Percentiles rank a stretch among this genome's conserved stretches.
Evolutionary conservation across 2,113 vertebrate genomes (phyloP).

Genomic region (Anthoscopus minutus): DNA sequence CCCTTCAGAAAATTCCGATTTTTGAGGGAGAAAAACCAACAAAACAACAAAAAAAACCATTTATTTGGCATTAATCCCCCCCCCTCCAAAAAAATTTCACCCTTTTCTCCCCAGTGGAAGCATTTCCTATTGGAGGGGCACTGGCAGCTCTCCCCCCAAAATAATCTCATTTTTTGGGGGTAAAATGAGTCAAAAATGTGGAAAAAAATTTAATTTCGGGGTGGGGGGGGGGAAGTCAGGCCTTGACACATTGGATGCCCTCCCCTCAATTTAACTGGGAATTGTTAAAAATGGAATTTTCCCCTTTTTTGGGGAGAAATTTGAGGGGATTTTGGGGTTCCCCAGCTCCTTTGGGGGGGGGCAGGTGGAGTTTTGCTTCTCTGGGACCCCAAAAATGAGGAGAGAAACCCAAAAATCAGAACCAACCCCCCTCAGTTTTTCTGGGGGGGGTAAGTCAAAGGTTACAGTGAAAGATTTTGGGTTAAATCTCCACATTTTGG

Average conservation of each 20-base stretch:
- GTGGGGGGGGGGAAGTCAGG: background rate
- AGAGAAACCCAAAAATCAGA: background rate
- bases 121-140: background rate
- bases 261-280: background rate
- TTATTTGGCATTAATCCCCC: background rate
- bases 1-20: rapidly evolving
- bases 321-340: background rate
- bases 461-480: background rate
- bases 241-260: background rate
- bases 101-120: background rate
- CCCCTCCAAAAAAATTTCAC: background rate
- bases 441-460: background rate
- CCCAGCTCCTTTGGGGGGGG: too few species aligned
- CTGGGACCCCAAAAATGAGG: background rate
- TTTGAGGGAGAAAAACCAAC: too few species aligned
- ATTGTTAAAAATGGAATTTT: background rate
- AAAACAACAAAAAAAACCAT: background rate
- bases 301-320: rapidly evolving
- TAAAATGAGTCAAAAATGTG: background rate
- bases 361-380: rapidly evolving
- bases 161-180: rapidly evolving
- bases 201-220: background rate
- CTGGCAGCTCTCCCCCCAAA: rapidly evolving
- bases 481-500: rapidly evolving
- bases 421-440: background rate